These are phyloP conservation scores for Pogoniulus pusillus DNA, from an alignment of 2,797 vertebrate genomes.

Conservation along the genomic window DNA sequence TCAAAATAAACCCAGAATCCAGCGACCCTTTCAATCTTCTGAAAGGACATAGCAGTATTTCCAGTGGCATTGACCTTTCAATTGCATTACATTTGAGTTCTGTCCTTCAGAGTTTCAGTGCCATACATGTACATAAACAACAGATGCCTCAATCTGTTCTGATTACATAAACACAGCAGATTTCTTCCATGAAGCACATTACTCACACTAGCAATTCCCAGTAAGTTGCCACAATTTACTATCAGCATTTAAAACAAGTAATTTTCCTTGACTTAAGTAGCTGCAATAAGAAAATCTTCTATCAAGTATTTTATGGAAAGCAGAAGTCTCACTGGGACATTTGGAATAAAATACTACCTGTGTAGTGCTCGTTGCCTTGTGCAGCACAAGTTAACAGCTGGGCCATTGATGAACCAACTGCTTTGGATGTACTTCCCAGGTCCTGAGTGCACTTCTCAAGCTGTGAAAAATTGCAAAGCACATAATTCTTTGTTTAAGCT, in stretches of 20 bases:
- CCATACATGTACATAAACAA: neutral
- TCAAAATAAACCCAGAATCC: neutral
- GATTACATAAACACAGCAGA: neutral
- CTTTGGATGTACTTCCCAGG: slow-evolving; percentile 96
- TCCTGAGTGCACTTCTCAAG: slow-evolving; percentile 98
- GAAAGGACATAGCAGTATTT: neutral
- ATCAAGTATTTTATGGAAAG: neutral
- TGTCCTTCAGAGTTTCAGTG: neutral
- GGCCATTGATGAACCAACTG: slow-evolving; percentile 97
- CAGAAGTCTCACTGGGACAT: neutral
- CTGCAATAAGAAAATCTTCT: neutral
- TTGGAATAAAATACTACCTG: slow-evolving; percentile 79
- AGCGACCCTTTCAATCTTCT: neutral
- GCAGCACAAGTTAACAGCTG: slow-evolving; percentile 96
- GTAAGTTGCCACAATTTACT: neutral
- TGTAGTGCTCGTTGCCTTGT: slow-evolving; percentile 97
- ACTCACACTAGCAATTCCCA: neutral
- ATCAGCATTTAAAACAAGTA: neutral
- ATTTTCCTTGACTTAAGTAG: neutral
- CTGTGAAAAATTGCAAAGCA: slow-evolving; percentile 71
- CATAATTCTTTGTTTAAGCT: neutral
- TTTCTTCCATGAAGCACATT: neutral
- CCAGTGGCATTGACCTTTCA: neutral
- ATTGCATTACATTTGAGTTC: neutral
- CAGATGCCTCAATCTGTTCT: neutral